Conservation (phyloP, 1,140 invertebrate genomes). For the Drosophila paulistorum region DNA sequence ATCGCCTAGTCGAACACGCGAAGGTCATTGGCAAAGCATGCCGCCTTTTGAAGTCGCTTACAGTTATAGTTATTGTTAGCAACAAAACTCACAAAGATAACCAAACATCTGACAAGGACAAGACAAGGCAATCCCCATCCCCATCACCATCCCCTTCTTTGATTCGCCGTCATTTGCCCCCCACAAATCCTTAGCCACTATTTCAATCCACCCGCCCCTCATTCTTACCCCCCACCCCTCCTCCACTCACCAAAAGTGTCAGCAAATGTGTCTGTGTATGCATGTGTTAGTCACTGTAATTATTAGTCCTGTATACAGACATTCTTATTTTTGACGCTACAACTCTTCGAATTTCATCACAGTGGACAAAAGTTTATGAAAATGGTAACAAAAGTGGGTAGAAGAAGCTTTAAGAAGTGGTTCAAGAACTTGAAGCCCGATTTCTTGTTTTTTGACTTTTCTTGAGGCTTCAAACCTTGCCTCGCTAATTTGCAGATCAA, state of each 20-base stretch:
- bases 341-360: constrained; percentile 26
- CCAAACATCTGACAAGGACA: constrained; percentile 75
- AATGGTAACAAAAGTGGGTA: neutral
- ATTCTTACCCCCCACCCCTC: constrained; percentile 23
- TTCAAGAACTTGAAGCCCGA: too few relatives aligned
- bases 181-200: neutral
- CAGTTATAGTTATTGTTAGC: constrained; percentile 60
- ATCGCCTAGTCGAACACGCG: constrained; percentile 60
- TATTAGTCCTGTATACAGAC: constrained; percentile 55
- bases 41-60: constrained; percentile 64
- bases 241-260: constrained; percentile 31
- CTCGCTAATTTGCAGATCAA: too few relatives aligned
- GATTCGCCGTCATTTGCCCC: neutral
- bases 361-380: constrained; percentile 13
- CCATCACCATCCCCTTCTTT: neutral
- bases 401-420: neutral
- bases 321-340: constrained; percentile 43
- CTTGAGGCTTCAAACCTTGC: too few relatives aligned
- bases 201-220: neutral
- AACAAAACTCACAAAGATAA: constrained; percentile 59
- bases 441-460: too few relatives aligned
- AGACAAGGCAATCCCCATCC: constrained; percentile 27
- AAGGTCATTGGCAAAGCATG: constrained; percentile 71
- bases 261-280: constrained; percentile 32
- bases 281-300: constrained; percentile 49